Evolutionary conservation across 2,888 invertebrate genomes (phyloP), one percentile per base, ranked within the genome.

Genomic region (Allolobophora icterica): DNA sequence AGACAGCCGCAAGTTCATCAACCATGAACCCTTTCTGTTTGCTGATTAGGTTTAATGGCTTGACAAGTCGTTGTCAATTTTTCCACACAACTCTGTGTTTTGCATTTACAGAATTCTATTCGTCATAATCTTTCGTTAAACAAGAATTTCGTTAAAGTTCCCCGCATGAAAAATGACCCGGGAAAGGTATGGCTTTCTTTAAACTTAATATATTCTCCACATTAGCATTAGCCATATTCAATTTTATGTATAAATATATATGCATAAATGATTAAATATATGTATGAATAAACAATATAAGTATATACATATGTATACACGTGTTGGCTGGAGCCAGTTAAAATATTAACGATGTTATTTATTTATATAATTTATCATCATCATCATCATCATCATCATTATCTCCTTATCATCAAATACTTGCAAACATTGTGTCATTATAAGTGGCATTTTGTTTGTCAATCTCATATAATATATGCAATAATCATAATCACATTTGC

Each of bases 111-210:
- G 97, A 97, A 97, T 95, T 97, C 97, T 89, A 97, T 97, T 94
- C 95, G 97, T 91, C 97, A 97, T 94, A 97, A 97, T 94, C 95
- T 97, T 93, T 97, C 97, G 0, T 95, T 97, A 93, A 97, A 97
- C 95, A 97, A 97, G 94, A 97, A 97, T 95, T 97, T 97, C 95
- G 96, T 96, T 95, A 97, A 97, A 95, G 97, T 97, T 93, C 97
- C 97, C 17, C 96, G 97, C 92, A 96, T 97, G 92, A 97, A 97
- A 95, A 97, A 97, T 94, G 97, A 97, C 94, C 97, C 97, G 0
- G 97, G 97, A 94, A 97, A 97, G 95, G 97, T 95, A 45, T 89
- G 42, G 15, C 17, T 42, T 13, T 42, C 42, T 71, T 71, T 15
- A 87, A 19, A 21, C 34, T 87, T 2, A 24, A 35, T 38, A 30